A percentile compares a stretch with the other conserved stretches of the same genome.
Evolutionary conservation across 2,888 invertebrate genomes (phyloP).

Genomic region (Incurvaria masculella): DNA sequence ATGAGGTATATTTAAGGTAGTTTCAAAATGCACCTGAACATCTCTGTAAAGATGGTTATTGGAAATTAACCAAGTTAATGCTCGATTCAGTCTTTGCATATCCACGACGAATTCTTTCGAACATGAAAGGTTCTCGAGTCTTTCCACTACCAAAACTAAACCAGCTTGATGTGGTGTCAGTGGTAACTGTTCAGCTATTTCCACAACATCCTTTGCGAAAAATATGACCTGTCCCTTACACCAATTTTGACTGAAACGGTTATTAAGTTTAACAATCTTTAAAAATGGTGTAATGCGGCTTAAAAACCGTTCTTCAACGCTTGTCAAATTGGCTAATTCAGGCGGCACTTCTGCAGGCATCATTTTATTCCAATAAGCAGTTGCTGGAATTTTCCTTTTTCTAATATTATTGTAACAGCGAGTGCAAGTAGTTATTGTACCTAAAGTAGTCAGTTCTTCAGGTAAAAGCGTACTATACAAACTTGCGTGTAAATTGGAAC

Average conservation of each 20-base stretch:
- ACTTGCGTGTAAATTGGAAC: slow-evolving; percentile 6
- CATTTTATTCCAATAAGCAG: slow-evolving; percentile 18
- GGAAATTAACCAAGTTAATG: slow-evolving; percentile 14
- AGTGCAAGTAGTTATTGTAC: slow-evolving; percentile 12
- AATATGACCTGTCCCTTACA: slow-evolving; percentile 16
- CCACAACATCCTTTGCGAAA: slow-evolving; percentile 9
- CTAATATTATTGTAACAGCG: slow-evolving; percentile 15
- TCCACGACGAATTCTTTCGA: slow-evolving; percentile 15
- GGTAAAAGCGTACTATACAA: slow-evolving; percentile 7
- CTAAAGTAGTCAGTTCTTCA: slow-evolving; percentile 10
- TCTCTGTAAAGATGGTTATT: slow-evolving; percentile 10
- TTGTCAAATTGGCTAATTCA: slow-evolving; percentile 12
- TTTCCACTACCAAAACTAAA: slow-evolving; percentile 15
- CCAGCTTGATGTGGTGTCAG: slow-evolving; percentile 13
- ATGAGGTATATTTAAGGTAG: slow-evolving; percentile 4
- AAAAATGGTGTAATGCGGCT: slow-evolving; percentile 14
- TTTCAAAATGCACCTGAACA: slow-evolving; percentile 10
- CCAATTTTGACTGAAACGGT: slow-evolving; percentile 20
- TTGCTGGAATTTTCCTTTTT: slow-evolving; percentile 14
- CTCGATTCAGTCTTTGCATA: slow-evolving; percentile 13
- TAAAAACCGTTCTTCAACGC: slow-evolving; percentile 11
- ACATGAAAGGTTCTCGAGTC: slow-evolving; percentile 11
- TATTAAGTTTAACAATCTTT: slow-evolving; percentile 18
- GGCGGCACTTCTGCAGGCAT: slow-evolving; percentile 11
- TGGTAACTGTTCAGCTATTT: slow-evolving; percentile 9